These are phyloP conservation scores for Zoanthus gigantus DNA, from an alignment of 92 coral and sea anemone genomes.

Conservation along the genomic window DNA sequence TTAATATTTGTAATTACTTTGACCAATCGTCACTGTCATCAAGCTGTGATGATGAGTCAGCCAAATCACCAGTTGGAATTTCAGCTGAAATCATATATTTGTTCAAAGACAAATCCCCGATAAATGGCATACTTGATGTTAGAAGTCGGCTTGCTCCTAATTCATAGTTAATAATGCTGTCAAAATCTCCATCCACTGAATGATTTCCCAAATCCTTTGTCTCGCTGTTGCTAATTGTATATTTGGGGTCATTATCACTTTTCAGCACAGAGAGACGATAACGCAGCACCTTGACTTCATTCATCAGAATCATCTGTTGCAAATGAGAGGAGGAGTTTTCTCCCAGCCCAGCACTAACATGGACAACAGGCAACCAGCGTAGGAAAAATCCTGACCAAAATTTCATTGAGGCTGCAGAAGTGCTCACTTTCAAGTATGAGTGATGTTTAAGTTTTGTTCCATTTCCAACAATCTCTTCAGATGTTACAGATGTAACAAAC, in stretches of 20 bases:
- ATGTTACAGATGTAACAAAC: conserved; percentile 60
- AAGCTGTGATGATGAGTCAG: conserved; percentile 33
- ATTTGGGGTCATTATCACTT: conserved; percentile 48
- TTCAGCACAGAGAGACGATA: conserved; percentile 80
- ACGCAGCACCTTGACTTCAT: conserved; percentile 81
- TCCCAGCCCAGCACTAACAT: conserved; percentile 93
- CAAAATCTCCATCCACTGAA: conserved; percentile 43
- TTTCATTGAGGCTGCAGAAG: conserved; percentile 85
- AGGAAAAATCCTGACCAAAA: conserved; percentile 95
- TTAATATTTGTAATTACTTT: too few relatives aligned
- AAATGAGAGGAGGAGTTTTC: conserved; percentile 86
- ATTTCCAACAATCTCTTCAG: conserved; percentile 49
- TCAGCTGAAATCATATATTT: conserved; percentile 74
- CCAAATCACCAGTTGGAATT: conserved; percentile 53
- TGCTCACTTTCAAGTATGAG: conserved; percentile 74
- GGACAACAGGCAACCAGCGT: conserved; percentile 94
- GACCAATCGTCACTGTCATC: conserved; percentile 14
- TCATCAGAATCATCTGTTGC: conserved; percentile 97
- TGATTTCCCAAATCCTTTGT: conserved; percentile 43
- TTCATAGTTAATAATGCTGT: conserved; percentile 67
- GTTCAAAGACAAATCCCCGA: conserved; percentile 82
- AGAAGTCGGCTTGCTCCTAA: conserved; percentile 80
- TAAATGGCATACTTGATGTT: conserved; percentile 89
- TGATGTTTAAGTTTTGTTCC: conserved; percentile 44
- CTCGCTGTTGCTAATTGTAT: conserved; percentile 2